Percentiles rank a stretch among this genome's conserved stretches.
Conservation (phyloP, 1,140 invertebrate genomes). For the Chrysopa pallens region DNA sequence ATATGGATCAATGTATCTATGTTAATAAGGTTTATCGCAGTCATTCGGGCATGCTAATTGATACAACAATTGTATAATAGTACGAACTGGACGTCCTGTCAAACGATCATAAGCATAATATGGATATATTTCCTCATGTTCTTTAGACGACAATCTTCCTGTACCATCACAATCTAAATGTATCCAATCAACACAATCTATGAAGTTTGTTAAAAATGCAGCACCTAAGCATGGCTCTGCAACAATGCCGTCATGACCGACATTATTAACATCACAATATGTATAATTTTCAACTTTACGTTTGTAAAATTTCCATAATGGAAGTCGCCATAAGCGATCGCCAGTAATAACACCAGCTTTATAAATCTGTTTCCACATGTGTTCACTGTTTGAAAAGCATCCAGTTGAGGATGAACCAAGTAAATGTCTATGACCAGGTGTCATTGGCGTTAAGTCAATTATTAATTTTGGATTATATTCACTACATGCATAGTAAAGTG, state of each 20-base stretch:
- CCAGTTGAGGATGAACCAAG: constrained; percentile 34
- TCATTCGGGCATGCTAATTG: constrained; percentile 27
- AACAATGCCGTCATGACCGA: constrained; percentile 30
- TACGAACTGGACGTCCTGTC: constrained; percentile 40
- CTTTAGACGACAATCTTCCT: constrained; percentile 21
- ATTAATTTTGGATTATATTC: constrained; percentile 39
- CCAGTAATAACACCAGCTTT: constrained; percentile 32
- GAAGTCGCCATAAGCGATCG: constrained; percentile 44
- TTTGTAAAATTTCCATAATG: constrained; percentile 36
- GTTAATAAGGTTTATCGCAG: background rate
- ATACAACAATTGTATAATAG: constrained; percentile 35
- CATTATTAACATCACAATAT: constrained; percentile 40
- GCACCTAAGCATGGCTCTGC: constrained; percentile 38
- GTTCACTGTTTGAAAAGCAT: constrained; percentile 31
- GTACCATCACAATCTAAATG: constrained; percentile 55
- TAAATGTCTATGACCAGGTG: constrained; percentile 26
- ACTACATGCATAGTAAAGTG: constrained; percentile 51
- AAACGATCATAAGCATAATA: constrained; percentile 36
- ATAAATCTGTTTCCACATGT: constrained; percentile 22
- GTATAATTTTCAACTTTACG: constrained; percentile 27
- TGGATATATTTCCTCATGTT: constrained; percentile 31
- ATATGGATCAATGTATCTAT: too few relatives aligned
- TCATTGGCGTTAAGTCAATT: constrained; percentile 50
- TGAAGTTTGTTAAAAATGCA: constrained; percentile 52
- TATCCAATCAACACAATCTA: constrained; percentile 39